These are phyloP conservation scores for Manduca sexta DNA, from an alignment of 1,140 invertebrate genomes.

Conservation along the genomic window DNA sequence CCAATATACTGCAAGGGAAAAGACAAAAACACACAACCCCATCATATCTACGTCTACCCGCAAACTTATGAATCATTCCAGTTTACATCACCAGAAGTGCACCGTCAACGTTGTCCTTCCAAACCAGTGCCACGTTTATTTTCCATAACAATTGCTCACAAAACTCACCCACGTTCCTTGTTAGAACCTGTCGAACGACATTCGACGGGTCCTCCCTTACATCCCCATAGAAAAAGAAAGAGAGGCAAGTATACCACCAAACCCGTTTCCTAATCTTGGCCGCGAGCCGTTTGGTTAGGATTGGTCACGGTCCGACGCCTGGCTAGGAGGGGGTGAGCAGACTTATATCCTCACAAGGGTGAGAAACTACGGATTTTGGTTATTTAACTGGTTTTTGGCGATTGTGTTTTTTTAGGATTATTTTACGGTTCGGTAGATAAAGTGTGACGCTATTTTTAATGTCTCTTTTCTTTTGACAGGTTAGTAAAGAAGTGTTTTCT, in stretches of 20 bases:
- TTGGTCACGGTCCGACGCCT: slow-evolving; percentile 45
- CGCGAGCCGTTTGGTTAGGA: slow-evolving; percentile 22
- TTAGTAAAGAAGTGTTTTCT: too few relatives aligned
- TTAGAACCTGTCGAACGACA: slow-evolving; percentile 16
- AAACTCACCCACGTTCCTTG: slow-evolving; percentile 14
- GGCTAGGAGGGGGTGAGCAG: slow-evolving; percentile 20
- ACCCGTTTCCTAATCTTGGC: slow-evolving; percentile 17
- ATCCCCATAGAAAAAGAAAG: background rate
- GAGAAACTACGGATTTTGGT: too few relatives aligned
- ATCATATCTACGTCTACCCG: too few relatives aligned
- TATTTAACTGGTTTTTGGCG: too few relatives aligned
- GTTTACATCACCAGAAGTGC: too few relatives aligned
- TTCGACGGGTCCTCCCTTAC: background rate
- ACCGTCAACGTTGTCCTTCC: background rate
- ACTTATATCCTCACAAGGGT: slow-evolving; percentile 13
- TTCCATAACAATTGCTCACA: slow-evolving; percentile 4
- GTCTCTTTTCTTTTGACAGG: too few relatives aligned
- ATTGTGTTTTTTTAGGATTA: too few relatives aligned
- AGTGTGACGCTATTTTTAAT: too few relatives aligned
- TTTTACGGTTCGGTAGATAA: too few relatives aligned
- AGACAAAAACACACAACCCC: too few relatives aligned
- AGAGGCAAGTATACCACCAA: background rate
- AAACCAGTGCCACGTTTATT: slow-evolving; percentile 2
- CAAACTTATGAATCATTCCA: too few relatives aligned
- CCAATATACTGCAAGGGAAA: too few relatives aligned